A percentile compares a stretch with the other conserved stretches of the same genome.
Evolutionary conservation across 2,797 vertebrate genomes (phyloP).

Genomic region (Mycteria americana): DNA sequence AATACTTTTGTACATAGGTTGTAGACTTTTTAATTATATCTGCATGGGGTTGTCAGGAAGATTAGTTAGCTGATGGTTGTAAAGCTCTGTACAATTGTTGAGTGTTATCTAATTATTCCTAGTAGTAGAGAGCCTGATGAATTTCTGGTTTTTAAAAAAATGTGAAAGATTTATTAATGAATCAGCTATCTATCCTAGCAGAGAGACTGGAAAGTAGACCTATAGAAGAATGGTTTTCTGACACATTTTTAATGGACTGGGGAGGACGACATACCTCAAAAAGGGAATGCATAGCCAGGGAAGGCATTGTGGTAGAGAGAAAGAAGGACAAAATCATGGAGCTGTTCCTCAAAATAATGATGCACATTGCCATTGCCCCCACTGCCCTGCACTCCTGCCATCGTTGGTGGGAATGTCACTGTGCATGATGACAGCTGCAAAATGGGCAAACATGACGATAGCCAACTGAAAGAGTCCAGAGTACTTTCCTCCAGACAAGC

Average conservation of each 20-base stretch:
- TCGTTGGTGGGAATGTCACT: neutral
- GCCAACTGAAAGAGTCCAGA: neutral
- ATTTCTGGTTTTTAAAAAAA: neutral
- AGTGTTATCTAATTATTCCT: neutral
- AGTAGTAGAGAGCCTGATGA: neutral
- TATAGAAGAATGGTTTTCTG: neutral
- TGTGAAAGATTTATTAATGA: neutral
- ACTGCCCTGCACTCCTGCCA: neutral
- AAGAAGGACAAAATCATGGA: neutral
- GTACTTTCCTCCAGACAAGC: neutral
- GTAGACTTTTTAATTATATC: neutral
- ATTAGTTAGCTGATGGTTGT: neutral
- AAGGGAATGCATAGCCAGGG: neutral
- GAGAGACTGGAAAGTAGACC: neutral
- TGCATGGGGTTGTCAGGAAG: neutral
- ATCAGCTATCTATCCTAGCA: neutral
- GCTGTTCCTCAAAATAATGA: neutral
- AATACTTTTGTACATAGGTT: neutral
- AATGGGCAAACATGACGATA: rapidly evolving
- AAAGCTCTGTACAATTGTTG: neutral
- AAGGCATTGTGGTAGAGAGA: neutral
- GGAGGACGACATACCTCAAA: neutral
- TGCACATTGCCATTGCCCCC: rapidly evolving
- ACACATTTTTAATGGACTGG: neutral
- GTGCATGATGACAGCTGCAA: neutral